Conservation (phyloP, 2,113 vertebrate species). For the Toxostoma redivivum region DNA sequence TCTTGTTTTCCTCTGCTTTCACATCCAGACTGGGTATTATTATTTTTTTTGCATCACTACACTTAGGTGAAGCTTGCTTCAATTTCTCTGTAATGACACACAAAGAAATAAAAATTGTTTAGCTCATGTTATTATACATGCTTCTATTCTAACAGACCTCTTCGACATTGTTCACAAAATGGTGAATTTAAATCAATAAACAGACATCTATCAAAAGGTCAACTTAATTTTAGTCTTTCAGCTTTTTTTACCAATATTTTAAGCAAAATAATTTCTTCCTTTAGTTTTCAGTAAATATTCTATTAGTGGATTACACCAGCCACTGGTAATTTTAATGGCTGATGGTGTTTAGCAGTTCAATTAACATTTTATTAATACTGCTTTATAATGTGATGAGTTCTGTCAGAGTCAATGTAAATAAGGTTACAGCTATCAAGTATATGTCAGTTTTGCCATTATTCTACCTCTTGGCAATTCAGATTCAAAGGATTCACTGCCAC, state of each 20-base stretch:
- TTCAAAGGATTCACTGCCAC: neutral
- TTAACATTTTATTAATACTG: constrained; percentile 40
- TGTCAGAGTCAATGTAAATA: constrained; percentile 50
- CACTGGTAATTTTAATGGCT: neutral
- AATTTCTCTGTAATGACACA: constrained; percentile 90
- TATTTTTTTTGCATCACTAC: constrained; percentile 97
- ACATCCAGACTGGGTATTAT: constrained; percentile 85
- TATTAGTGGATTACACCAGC: neutral
- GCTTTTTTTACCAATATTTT: constrained; percentile 52
- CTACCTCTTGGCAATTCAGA: constrained; percentile 6
- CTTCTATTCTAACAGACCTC: constrained; percentile 74
- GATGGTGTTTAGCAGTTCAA: constrained; percentile 15
- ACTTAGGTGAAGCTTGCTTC: constrained; percentile 92
- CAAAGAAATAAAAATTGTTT: constrained; percentile 79
- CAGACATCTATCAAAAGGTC: constrained; percentile 78
- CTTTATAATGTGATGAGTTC: constrained; percentile 17
- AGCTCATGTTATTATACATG: constrained; percentile 81
- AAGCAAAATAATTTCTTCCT: constrained; percentile 52
- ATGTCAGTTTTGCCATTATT: constrained; percentile 15
- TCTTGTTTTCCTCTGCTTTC: constrained; percentile 81
- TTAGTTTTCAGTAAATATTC: constrained; percentile 2
- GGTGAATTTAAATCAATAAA: constrained; percentile 78
- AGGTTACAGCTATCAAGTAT: constrained; percentile 48
- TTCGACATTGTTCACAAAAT: constrained; percentile 71
- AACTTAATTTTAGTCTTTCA: constrained; percentile 72